These are phyloP conservation scores for Cardiocondyla obscurior DNA, from an alignment of 1,140 invertebrate genomes.

Conservation along the genomic window DNA sequence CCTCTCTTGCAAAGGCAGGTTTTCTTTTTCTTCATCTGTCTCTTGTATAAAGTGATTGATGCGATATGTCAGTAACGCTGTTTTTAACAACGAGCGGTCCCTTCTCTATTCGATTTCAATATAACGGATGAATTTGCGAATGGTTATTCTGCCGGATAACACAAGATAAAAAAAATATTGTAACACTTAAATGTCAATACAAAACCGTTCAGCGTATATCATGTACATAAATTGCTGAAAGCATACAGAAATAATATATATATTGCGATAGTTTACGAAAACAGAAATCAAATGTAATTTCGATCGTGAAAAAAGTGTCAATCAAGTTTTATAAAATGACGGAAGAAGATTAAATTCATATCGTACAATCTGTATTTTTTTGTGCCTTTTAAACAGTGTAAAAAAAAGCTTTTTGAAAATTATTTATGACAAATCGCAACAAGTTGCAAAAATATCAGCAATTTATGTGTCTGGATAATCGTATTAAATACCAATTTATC, in stretches of 20 bases:
- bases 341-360: neutral
- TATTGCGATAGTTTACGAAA: neutral
- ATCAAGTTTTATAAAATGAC: neutral
- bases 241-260: neutral
- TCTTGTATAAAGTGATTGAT: conserved; percentile 54
- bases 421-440: neutral
- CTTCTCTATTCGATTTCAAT: conserved; percentile 65
- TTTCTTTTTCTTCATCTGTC: conserved; percentile 30
- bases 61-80: conserved; percentile 49
- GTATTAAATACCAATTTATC: neutral
- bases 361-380: neutral
- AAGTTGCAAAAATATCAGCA: neutral
- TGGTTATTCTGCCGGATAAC: conserved; percentile 45
- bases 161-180: conserved; percentile 58
- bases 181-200: conserved; percentile 36
- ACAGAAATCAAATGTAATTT: neutral
- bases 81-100: conserved; percentile 71
- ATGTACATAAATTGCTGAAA: conserved; percentile 43
- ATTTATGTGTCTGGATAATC: neutral
- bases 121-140: conserved; percentile 75
- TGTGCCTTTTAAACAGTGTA: neutral
- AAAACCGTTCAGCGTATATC: conserved; percentile 36
- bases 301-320: neutral
- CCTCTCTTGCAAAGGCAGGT: neutral
- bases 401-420: neutral